phyloP scores from a whole-genome alignment of 2,113 vertebrate species.

The Labeo catla region DNA sequence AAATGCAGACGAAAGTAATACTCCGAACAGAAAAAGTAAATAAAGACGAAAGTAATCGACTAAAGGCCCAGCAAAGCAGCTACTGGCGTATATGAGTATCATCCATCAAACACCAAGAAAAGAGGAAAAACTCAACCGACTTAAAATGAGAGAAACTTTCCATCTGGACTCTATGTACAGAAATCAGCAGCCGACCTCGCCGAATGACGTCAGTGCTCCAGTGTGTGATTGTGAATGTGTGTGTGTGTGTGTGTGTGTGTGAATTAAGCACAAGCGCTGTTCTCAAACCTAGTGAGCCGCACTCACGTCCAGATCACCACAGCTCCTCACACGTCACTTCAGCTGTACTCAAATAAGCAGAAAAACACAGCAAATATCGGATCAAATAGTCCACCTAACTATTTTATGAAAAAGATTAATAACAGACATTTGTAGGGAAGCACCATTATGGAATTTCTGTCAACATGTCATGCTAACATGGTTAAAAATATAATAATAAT shows the following conservation, averaged over 20 bases:
- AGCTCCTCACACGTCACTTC: too few species aligned
- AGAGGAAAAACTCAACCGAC: conserved; percentile 48
- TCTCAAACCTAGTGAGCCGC: neutral
- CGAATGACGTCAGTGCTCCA: neutral
- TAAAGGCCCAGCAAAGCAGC: conserved; percentile 51
- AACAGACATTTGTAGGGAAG: neutral
- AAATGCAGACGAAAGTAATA: conserved; percentile 59
- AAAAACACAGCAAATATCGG: neutral
- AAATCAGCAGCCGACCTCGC: conserved; percentile 34
- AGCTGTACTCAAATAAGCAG: too few species aligned
- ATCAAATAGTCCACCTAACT: neutral
- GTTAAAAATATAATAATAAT: neutral
- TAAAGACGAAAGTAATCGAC: conserved; percentile 52
- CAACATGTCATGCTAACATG: neutral
- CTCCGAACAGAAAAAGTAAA: conserved; percentile 46
- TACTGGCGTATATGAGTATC: conserved; percentile 57
- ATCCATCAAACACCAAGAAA: conserved; percentile 57
- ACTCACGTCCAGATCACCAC: neutral
- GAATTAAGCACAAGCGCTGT: neutral
- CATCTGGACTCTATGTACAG: conserved; percentile 57
- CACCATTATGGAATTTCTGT: neutral
- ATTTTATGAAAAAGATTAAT: neutral
- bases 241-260: neutral
- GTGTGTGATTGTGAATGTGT: neutral
- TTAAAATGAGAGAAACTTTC: conserved; percentile 51